These are phyloP conservation scores for Sminthurides aquaticus DNA, from an alignment of 2,888 invertebrate genomes.

Conservation along the genomic window DNA sequence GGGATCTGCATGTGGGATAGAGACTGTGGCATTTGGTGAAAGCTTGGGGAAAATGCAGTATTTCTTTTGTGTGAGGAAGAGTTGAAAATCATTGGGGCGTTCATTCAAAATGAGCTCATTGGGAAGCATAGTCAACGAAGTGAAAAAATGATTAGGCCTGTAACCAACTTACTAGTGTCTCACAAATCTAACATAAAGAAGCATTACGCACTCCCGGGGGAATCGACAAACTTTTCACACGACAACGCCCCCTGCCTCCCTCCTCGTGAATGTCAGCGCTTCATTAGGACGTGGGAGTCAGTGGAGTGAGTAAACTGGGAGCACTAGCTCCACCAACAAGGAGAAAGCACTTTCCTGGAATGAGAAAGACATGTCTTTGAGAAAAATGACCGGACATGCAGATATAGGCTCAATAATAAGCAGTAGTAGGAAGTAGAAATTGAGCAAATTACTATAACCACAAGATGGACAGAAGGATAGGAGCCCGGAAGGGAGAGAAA, in stretches of 20 bases:
- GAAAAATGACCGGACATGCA: no score
- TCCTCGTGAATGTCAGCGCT: background rate
- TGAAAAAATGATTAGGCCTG: background rate
- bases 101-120: background rate
- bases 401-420: no score
- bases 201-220: background rate
- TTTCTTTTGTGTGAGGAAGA: no score
- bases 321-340: background rate
- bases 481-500: no score
- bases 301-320: no score
- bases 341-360: background rate
- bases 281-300: no score
- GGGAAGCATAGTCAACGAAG: background rate
- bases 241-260: background rate
- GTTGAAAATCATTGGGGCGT: background rate
- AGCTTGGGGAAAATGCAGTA: no score
- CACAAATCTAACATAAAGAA: background rate
- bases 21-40: no score
- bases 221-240: background rate
- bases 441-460: no score
- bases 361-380: background rate
- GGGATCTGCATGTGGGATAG: no score
- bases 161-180: background rate
- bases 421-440: no score
- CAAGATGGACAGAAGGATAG: no score